A percentile compares a stretch with the other conserved stretches of the same genome.
Conservation (phyloP, 2,113 vertebrate genomes). For the Apodemus speciosus region DNA sequence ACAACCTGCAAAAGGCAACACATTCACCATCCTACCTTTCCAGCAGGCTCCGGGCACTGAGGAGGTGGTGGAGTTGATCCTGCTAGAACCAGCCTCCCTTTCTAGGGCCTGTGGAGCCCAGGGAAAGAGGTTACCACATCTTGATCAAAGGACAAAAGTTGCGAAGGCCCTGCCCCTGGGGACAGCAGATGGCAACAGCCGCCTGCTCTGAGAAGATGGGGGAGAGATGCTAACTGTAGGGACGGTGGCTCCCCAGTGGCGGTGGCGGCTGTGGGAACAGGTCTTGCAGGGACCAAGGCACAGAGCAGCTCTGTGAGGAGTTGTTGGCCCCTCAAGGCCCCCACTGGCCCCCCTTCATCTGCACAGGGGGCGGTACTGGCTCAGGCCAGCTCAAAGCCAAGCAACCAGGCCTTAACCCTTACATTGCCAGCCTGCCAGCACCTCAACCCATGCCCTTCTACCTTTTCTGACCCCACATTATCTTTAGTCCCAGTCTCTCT, state of each 20-base stretch:
- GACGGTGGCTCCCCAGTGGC: neutral
- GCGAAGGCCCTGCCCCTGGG: conserved; percentile 62
- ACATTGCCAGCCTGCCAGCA: conserved; percentile 41
- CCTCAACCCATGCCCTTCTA: neutral
- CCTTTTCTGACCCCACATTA: neutral
- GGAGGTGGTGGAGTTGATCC: conserved; percentile 43
- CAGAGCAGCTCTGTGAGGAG: conserved; percentile 72
- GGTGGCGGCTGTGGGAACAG: conserved; percentile 44
- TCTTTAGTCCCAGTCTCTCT: neutral
- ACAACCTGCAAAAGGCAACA: conserved; percentile 30
- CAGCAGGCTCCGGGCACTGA: conserved; percentile 61
- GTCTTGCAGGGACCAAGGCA: conserved; percentile 43
- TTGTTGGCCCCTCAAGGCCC: conserved; percentile 72
- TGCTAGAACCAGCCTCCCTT: conserved; percentile 62
- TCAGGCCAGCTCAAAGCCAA: conserved; percentile 84
- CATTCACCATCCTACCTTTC: conserved; percentile 74
- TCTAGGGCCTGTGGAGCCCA: conserved; percentile 48
- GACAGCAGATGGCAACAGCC: conserved; percentile 55
- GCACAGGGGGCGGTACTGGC: conserved; percentile 86
- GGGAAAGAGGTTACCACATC: conserved; percentile 74
- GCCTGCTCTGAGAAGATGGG: conserved; percentile 49
- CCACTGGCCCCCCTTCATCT: conserved; percentile 82
- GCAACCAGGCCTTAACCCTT: conserved; percentile 68
- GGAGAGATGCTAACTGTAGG: neutral
- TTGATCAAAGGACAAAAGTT: conserved; percentile 63